These are phyloP conservation scores for Trichogramma pretiosum DNA, from an alignment of 1,140 invertebrate genomes.

Conservation along the genomic window DNA sequence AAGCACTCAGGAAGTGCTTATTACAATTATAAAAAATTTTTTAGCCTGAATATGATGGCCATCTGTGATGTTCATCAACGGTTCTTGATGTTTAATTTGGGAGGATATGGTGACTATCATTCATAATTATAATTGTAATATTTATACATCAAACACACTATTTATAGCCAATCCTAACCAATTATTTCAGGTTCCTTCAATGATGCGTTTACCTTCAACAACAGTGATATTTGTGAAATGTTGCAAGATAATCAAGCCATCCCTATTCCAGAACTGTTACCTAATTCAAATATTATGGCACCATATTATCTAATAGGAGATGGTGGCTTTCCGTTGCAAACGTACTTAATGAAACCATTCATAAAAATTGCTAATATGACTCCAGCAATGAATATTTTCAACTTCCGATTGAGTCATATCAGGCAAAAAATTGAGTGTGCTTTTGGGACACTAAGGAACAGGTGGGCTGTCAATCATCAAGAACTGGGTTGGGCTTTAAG, in stretches of 20 bases:
- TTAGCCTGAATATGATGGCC: conserved; percentile 37
- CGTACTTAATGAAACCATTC: neutral
- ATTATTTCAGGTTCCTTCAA: neutral
- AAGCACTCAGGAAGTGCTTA: conserved; percentile 31
- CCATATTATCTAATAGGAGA: neutral
- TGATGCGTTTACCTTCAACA: neutral
- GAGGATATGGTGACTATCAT: conserved; percentile 28
- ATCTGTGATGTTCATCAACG: conserved; percentile 33
- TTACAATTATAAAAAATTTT: conserved; percentile 43
- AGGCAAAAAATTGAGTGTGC: neutral
- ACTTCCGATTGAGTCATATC: neutral
- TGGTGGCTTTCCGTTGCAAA: neutral
- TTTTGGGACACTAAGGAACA: neutral
- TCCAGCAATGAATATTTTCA: neutral
- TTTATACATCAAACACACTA: no score
- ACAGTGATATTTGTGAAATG: neutral
- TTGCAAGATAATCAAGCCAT: neutral
- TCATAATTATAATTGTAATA: neutral
- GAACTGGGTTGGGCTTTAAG: neutral
- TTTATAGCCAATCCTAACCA: no score
- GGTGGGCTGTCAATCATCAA: neutral
- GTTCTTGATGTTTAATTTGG: conserved; percentile 35
- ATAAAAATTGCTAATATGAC: neutral
- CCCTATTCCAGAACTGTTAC: neutral
- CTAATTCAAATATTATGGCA: neutral